Base-by-base conservation (phyloP, 1,140 invertebrate genomes). In the Drosophila parvula region DNA sequence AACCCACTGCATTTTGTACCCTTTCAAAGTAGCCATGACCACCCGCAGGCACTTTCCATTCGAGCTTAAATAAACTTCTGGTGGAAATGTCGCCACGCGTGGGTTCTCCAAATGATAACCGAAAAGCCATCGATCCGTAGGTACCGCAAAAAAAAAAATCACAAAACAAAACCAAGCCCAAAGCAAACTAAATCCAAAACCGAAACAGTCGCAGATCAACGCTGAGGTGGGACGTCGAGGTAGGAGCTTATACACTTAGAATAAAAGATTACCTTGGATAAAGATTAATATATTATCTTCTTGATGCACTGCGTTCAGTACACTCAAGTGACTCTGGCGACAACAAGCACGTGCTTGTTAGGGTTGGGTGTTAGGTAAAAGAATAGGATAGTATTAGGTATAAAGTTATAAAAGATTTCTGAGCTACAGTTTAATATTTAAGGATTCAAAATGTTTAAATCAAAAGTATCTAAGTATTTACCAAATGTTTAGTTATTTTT, bases 41-140 rank as follows among this genome's bases (percentile, higher is more conserved):
- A 86, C 81, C 78, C 74, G 69, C 82, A 58, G 53, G 62, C 75
- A 64, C 74, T 79, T 85, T 85, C 78, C 58, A 65, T 73, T 79
- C 36, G 47, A 70, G 18, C 44, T 63, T 45, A 50, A 76, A 78
- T 65, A 40, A 59, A 63, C 48, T 73, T 59, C 32, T 55, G 14
- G 16, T 36, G 51, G 43, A 58, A 84, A 85, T 84, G 81, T 84
- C 81, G 77, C 74, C 81, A 84, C 67, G 81, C 81, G 81, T 85
- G 75, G 81, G 77, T 59, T 83, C 81, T 71, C 63, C 76, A 73
- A 86, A 79, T 86, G 82, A 88, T 86, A 85, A 82, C 75, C 83
- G 36, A 79, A 82, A 85, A 85, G 62, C 75, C 82, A 86, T 86
- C 74, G 69, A 86, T 85, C 65, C 58, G 47, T 71, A 73, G 53